Conservation (phyloP, 1,140 invertebrate genomes). For the Papilio machaon region DNA sequence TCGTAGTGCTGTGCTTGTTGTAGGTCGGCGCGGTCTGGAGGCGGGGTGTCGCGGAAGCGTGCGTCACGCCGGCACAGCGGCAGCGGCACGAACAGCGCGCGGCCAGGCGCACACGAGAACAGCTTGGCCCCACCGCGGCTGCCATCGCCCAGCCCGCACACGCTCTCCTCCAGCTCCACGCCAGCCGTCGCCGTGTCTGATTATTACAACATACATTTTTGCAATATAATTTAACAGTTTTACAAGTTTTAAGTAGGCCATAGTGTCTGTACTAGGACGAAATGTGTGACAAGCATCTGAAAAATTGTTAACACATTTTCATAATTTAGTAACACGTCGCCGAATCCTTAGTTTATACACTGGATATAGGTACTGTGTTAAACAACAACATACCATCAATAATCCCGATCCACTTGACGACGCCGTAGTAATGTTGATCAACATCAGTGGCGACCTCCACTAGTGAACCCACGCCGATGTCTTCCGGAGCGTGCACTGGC, state of each 20-base stretch:
- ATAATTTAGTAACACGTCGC: too few relatives aligned
- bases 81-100: constrained; percentile 90
- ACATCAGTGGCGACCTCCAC: constrained; percentile 87
- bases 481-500: constrained; percentile 65
- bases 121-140: constrained; percentile 86
- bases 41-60: constrained; percentile 86
- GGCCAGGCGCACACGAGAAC: constrained; percentile 87
- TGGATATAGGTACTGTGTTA: background rate
- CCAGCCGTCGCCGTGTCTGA: constrained; percentile 80
- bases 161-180: constrained; percentile 88
- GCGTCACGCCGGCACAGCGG: constrained; percentile 90
- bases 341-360: too few relatives aligned
- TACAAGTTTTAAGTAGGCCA: too few relatives aligned
- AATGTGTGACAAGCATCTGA: too few relatives aligned
- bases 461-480: constrained; percentile 88
- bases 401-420: constrained; percentile 94
- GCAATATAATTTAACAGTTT: too few relatives aligned
- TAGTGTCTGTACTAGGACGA: too few relatives aligned
- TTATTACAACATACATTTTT: background rate
- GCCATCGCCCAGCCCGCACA: constrained; percentile 88
- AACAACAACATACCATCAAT: constrained; percentile 83
- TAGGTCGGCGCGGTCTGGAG: constrained; percentile 62
- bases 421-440: constrained; percentile 86
- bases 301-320: too few relatives aligned
- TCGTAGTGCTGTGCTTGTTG: constrained; percentile 59